Evolutionary conservation across 2,113 vertebrate genomes (phyloP), one percentile per base, ranked within the genome.

Genomic region (Actenoides lindsayi): DNA sequence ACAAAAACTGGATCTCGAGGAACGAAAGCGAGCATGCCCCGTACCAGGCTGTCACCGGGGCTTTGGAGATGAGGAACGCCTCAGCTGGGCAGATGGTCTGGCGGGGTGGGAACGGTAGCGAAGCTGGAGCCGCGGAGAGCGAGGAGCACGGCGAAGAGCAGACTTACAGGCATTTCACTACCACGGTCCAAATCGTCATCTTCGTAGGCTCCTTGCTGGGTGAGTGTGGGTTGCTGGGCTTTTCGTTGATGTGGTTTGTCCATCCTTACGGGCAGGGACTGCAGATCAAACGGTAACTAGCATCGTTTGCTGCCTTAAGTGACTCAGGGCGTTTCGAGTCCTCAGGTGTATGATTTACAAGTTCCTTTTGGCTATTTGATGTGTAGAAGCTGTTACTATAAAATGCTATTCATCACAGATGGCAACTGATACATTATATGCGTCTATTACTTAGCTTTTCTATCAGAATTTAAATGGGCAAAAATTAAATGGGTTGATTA

Each of bases 201-300:
- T 99, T 99, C 80, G 54, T 99, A 7, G 99, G 99, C 44, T 99
- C 99, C 14, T 96, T 99, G 68, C 97, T 99, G 83, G 99, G 99
- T 99, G 93, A 99, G 99, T 89, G 67, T 23, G 44, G 19, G n/a
- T 20, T 28, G 54, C 57, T n/a, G 81, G 67, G 77, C 68, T 31
- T 21, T 9, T 35, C 16, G 9, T 30, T 20, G 25, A 1, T 46
- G 54, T 9, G 31, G 4, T 41, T 77, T 84, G 24, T 62, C 75
- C 37, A 8, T 71, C 33, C 19, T 39, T 46, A 8, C 0, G 3
- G 50, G 37, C n/a, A 33, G 20, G 19, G 17, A 21, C n/a, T 44
- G 71, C 63, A 24, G 48, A 15, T 21, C 39, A 10, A 27, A n/a
- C 1, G 14, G 46, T 57, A 54, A 13, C 48, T 5, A 39, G n/a